Base-by-base conservation (phyloP, 2,113 vertebrate genomes). In the Psittacara wagleri region DNA sequence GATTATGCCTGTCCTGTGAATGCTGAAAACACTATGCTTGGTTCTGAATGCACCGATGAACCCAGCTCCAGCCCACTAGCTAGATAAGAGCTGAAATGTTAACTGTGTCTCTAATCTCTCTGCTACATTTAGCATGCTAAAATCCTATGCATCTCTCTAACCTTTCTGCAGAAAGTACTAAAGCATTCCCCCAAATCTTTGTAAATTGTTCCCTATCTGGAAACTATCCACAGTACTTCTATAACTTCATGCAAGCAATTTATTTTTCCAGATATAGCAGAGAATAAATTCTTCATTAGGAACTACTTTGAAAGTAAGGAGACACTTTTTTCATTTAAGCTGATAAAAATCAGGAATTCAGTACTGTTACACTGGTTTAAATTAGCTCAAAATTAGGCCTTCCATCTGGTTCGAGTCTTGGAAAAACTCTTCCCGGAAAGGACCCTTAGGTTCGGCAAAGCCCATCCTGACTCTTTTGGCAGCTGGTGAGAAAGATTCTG, bases 391-490 rank as follows among this genome's bases (percentile, higher is more conserved):
- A 96, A 74, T 80, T 72, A 67, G 43, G 51, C 35, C 23, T 29
- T 20, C 11, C 17, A 54, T 23, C 20, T 24, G 28, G 39, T 39
- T 70, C 1, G 2, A 73, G 35, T 29, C 22, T 49, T 78, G 61
- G 23, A 70, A 64, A 75, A 93, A 52, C 7, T 70, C 11, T 83
- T 80, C 22, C 54, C 20, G 25, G n/a, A 24, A 37, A 66, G 14
- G 63, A 75, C 20, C 33, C 23, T 33, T 13, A 57, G 25, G 2
- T 68, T 76, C 0, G 2, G 33, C 25, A 10, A 43, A 93, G 18
- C 22, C 9, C 27, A 37, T 17, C 19, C 33, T 37, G 15, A 29
- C 13, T 70, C 35, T 44, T 68, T n/a, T 0, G 0, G 22, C 35
- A 17, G 13, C 63, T 15, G 39, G 9, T 44, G 57, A 28, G 23